Percentiles rank a stretch among this genome's conserved stretches.
phyloP scores from a whole-genome alignment of 2,113 vertebrate species.

The Mus spicilegus region DNA sequence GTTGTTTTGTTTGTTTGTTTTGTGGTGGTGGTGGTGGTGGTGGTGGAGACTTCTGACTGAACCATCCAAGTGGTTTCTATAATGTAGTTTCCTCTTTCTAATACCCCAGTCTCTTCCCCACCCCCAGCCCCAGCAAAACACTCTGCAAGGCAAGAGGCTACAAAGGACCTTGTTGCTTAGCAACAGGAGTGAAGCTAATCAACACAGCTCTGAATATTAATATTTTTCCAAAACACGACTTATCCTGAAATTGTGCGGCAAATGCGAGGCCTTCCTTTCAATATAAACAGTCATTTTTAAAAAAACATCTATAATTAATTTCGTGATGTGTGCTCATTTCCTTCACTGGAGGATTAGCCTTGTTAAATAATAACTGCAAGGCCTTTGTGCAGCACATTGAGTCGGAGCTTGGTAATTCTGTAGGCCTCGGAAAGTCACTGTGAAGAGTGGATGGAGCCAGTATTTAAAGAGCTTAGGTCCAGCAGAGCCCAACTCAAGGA shows the following conservation, averaged over 20 bases:
- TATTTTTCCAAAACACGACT: constrained; percentile 85
- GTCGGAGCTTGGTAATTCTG: constrained; percentile 50
- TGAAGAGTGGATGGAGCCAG: background rate
- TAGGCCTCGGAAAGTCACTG: background rate
- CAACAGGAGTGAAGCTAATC: constrained; percentile 88
- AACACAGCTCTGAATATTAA: constrained; percentile 86
- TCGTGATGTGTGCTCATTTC: constrained; percentile 72
- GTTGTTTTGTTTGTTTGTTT: background rate
- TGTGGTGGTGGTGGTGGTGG: background rate
- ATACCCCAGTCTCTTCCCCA: constrained; percentile 50
- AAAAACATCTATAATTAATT: constrained; percentile 78
- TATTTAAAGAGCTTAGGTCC: constrained; percentile 37
- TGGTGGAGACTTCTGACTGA: constrained; percentile 67
- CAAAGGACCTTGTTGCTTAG: constrained; percentile 87
- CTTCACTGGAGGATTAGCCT: constrained; percentile 72
- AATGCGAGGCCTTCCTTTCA: constrained; percentile 76
- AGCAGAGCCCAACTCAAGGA: constrained; percentile 13
- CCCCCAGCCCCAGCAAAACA: constrained; percentile 65
- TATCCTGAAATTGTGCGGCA: constrained; percentile 84
- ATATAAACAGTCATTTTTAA: constrained; percentile 77
- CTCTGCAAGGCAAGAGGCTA: constrained; percentile 75
- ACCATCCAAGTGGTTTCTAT: constrained; percentile 70
- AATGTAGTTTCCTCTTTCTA: constrained; percentile 59
- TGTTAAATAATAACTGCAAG: constrained; percentile 69
- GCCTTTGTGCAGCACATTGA: constrained; percentile 63